Percentiles rank a stretch among this genome's conserved stretches.
Evolutionary conservation across 2,888 invertebrate species (phyloP).

Genomic region (Pseudococcus viburni): DNA sequence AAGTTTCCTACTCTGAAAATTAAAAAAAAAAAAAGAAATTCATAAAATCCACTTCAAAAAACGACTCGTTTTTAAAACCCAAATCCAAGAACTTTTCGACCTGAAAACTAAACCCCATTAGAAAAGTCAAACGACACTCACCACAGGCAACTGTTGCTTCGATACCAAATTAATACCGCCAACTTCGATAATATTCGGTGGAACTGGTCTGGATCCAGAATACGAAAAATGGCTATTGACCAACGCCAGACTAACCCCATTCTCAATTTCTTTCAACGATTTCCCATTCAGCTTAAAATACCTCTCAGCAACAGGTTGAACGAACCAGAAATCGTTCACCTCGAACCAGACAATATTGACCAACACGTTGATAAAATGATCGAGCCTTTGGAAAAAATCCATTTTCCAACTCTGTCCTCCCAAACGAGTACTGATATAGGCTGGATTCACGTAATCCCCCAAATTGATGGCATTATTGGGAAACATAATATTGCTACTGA

Average conservation of each 20-base stretch:
- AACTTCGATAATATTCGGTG: constrained; percentile 40
- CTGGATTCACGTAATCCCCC: constrained; percentile 50
- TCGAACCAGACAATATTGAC: neutral
- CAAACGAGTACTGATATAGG: constrained; percentile 39
- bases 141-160: neutral
- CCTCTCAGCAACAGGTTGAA: constrained; percentile 4
- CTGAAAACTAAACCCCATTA: neutral
- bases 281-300: neutral
- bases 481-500: constrained; percentile 77
- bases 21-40: too few relatives aligned
- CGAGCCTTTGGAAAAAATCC: constrained; percentile 70
- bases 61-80: too few relatives aligned
- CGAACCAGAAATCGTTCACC: neutral
- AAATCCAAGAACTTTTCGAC: too few relatives aligned
- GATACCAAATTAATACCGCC: neutral
- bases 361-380: constrained; percentile 1
- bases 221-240: constrained; percentile 26
- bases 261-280: constrained; percentile 48
- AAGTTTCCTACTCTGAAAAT: too few relatives aligned
- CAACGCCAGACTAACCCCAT: constrained; percentile 1
- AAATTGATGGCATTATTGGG: constrained; percentile 74
- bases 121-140: neutral
- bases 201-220: neutral
- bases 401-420: constrained; percentile 68
- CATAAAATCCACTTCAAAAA: too few relatives aligned